A percentile compares a stretch with the other conserved stretches of the same genome.
phyloP scores from a whole-genome alignment of 2,797 vertebrate genomes.

The Tenualosa ilisha region DNA sequence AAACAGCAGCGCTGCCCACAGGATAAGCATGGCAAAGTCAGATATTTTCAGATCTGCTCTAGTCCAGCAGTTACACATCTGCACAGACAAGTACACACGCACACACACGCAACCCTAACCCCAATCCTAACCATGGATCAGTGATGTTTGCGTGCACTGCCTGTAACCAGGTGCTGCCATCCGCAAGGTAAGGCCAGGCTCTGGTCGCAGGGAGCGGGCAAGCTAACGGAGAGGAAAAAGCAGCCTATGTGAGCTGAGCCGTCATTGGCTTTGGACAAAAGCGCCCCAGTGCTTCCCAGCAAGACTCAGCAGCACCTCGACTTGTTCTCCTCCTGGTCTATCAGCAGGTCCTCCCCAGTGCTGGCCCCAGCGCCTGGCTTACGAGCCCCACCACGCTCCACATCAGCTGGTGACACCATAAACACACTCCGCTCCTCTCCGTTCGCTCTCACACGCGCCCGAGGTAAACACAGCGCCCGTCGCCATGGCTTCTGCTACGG shows the following conservation, averaged over 20 bases:
- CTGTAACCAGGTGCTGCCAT: not conserved
- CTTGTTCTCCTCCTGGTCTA: not conserved
- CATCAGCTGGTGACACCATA: not conserved
- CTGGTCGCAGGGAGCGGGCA: not conserved
- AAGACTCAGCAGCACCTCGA: not conserved
- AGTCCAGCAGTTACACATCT: not conserved
- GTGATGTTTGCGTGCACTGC: not conserved
- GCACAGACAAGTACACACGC: not conserved
- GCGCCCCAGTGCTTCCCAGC: not conserved
- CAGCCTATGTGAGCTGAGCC: not conserved
- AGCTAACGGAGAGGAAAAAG: not conserved
- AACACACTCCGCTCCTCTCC: not conserved
- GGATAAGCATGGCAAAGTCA: slow-evolving; percentile 18
- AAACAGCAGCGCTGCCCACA: not conserved
- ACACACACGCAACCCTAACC: not conserved
- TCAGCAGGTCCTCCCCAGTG: not conserved
- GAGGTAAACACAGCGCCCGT: not conserved
- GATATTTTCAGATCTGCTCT: slow-evolving; percentile 3
- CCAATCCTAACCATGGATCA: not conserved
- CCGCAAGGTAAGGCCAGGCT: not conserved
- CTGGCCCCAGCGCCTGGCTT: not conserved
- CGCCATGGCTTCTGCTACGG: not conserved
- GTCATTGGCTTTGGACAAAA: not conserved
- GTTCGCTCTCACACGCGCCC: not conserved
- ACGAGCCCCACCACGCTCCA: not conserved